These are phyloP conservation scores for Dyspetes luteomarginatus DNA, from an alignment of 2,888 invertebrate genomes.

Conservation along the genomic window DNA sequence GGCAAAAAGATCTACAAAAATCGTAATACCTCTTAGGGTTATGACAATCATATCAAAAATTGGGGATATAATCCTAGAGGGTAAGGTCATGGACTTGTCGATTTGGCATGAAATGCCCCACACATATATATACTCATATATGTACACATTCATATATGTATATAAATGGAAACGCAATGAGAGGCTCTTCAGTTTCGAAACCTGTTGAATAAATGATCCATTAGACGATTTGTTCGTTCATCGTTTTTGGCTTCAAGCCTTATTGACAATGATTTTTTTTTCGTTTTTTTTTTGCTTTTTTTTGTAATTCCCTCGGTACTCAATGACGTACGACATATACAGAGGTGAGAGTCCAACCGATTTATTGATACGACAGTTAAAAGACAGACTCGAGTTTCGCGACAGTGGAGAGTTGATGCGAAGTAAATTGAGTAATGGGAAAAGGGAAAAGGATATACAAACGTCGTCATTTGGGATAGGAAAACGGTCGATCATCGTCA, in stretches of 20 bases:
- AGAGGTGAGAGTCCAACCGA: constrained; percentile 34
- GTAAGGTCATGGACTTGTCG: no score
- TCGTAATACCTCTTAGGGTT: no score
- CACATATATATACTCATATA: no score
- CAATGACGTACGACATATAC: background rate
- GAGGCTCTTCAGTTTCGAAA: constrained; percentile 14
- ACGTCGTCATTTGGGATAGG: background rate
- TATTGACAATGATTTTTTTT: background rate
- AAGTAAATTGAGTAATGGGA: background rate
- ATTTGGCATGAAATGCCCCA: no score
- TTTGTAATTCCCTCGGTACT: background rate
- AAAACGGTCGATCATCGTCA: constrained; percentile 6
- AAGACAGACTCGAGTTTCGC: background rate
- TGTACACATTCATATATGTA: background rate
- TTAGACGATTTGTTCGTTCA: constrained; percentile 9
- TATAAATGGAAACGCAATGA: background rate
- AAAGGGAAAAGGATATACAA: background rate
- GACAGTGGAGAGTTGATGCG: background rate
- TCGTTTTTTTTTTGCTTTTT: background rate
- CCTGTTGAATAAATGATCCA: constrained; percentile 34
- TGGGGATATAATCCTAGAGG: no score
- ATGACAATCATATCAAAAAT: no score
- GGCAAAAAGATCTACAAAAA: no score
- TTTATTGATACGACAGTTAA: background rate
- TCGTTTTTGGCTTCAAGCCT: background rate